Evolutionary conservation across 2,888 invertebrate genomes (phyloP), one percentile per base, ranked within the genome.

Genomic region (Pyrrhosoma nymphula): DNA sequence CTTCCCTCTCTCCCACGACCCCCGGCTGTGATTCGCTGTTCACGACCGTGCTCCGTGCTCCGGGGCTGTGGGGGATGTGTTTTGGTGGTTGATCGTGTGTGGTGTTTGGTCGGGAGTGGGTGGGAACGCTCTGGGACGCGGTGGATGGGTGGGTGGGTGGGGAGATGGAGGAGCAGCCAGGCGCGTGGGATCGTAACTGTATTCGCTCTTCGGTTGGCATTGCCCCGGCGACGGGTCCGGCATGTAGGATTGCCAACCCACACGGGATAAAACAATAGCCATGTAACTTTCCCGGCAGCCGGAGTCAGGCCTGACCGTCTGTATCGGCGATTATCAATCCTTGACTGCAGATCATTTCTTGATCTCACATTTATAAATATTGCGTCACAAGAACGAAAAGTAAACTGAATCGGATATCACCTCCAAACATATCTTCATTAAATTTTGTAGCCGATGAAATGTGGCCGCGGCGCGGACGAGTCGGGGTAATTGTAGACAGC

Each of bases 161-260:
- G 35, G 14, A 26, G 35, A 1, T 8, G 82, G 35, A 35, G 82
- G 82, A 35, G 14, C 35, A n/a, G 35, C 12, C 10, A 26, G 89
- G 89, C 55, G 89, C 26, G 82, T 82, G 89, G 89, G n/a, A 56
- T 18, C 56, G n/a, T 56, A 82, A 82, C 82, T 82, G 82, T 69
- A 69, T 26, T 69, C 26, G 69, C n/a, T 82, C 82, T 82, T 35
- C 30, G 82, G 82, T 82, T n/a, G 82, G 30, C 82, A 82, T 82
- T 82, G 82, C 35, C 82, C 82, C 35, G 82, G 8, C 35, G 82
- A 14, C 82, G 82, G 35, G 82, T 60, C 30, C 82, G 18, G 35
- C 10, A n/a, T 8, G 47, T 82, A 35, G 82, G 82, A 14, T 35
- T 35, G 82, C 82, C 82, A 82, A 35, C 35, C 35, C 30, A 2